Conservation (phyloP, 1,140 invertebrate genomes). For the Mamestra configurata region DNA sequence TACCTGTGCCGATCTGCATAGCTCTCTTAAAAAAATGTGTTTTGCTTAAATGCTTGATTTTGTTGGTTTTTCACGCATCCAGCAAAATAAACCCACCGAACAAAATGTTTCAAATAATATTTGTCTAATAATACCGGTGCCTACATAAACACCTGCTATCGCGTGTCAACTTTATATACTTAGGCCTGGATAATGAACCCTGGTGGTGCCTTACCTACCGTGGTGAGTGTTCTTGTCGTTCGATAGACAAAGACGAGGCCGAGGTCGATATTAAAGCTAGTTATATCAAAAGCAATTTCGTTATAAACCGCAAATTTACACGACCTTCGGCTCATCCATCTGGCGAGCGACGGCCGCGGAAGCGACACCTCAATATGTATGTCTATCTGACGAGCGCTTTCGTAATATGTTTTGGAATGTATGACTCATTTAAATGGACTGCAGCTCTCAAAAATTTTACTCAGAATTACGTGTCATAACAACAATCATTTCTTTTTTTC, state of each 20-base stretch:
- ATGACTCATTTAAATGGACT: conserved; percentile 33
- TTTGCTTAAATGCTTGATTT: background rate
- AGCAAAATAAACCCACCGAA: no score
- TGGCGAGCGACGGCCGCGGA: conserved; percentile 37
- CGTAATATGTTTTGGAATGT: conserved; percentile 23
- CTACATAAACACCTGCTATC: background rate
- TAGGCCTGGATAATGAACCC: background rate
- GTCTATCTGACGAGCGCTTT: conserved; percentile 23
- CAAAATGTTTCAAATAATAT: background rate
- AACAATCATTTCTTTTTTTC: background rate
- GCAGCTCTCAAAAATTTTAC: conserved; percentile 17
- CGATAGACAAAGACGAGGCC: background rate
- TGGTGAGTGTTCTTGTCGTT: background rate
- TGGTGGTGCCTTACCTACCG: background rate
- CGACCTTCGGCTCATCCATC: conserved; percentile 31
- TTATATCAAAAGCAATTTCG: background rate
- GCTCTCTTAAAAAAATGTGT: background rate
- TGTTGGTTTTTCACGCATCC: background rate
- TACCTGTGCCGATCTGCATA: background rate
- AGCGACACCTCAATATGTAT: conserved; percentile 36
- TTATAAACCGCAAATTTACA: conserved; percentile 21
- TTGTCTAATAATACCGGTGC: background rate
- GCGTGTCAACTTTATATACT: background rate
- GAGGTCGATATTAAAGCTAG: background rate
- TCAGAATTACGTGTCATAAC: background rate